These are phyloP conservation scores for Orthosia gracilis DNA, from an alignment of 2,888 invertebrate genomes.

Conservation along the genomic window DNA sequence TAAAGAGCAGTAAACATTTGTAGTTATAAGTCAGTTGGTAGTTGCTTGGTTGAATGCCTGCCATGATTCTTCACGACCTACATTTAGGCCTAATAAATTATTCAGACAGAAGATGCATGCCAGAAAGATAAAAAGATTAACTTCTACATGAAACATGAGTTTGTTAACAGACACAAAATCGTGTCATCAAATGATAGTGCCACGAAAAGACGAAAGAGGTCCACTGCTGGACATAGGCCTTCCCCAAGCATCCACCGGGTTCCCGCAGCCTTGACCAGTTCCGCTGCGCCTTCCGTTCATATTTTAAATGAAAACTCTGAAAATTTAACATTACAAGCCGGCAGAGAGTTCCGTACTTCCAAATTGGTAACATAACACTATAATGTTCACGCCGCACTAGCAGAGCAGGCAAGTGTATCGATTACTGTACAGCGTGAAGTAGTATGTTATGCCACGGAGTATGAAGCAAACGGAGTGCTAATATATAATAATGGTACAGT, in stretches of 20 bases:
- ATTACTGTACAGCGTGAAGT: conserved; percentile 41
- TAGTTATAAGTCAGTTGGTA: too few species aligned
- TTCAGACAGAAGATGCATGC: too few species aligned
- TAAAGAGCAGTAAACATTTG: too few species aligned
- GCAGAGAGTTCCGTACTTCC: conserved; percentile 33
- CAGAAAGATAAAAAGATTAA: too few species aligned
- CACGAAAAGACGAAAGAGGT: neutral
- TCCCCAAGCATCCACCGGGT: too few species aligned
- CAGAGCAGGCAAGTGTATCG: conserved; percentile 50
- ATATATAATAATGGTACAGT: too few species aligned
- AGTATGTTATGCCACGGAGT: conserved; percentile 19
- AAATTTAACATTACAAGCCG: conserved; percentile 19
- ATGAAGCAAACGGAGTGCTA: neutral
- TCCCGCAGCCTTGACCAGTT: too few species aligned
- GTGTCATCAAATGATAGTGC: neutral
- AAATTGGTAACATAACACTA: conserved; percentile 64
- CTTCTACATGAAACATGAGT: neutral
- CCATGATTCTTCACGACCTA: neutral
- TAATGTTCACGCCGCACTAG: conserved; percentile 56
- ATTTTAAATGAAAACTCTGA: conserved; percentile 24
- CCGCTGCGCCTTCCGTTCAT: too few species aligned
- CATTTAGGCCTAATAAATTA: neutral
- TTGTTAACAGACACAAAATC: neutral
- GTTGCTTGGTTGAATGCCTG: neutral
- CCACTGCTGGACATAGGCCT: too few species aligned